These are phyloP conservation scores for Esox lucius DNA, from an alignment of 2,797 vertebrate species.

Conservation along the genomic window DNA sequence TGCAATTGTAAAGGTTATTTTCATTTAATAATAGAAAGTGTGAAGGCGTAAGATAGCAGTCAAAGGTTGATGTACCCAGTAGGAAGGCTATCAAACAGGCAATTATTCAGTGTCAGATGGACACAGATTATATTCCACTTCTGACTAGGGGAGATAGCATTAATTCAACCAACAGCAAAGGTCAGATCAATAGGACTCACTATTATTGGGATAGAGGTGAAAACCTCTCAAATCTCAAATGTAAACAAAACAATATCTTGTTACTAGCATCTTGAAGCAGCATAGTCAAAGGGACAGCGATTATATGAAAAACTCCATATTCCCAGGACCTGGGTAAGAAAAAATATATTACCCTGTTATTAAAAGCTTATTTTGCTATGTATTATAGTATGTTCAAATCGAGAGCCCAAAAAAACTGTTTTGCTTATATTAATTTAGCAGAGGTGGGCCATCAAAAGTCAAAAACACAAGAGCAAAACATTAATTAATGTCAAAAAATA, in stretches of 20 bases:
- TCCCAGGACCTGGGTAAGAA: too few species aligned
- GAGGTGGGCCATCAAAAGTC: too few species aligned
- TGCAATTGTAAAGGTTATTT: too few species aligned
- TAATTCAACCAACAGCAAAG: background rate
- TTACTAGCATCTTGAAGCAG: constrained; percentile 4
- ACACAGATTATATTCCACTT: background rate
- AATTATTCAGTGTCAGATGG: background rate
- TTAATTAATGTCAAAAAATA: too few species aligned
- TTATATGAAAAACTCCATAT: background rate
- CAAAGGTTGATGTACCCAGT: too few species aligned
- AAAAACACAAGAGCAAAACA: too few species aligned
- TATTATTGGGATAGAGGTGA: background rate
- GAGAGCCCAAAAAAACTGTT: too few species aligned
- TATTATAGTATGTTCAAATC: background rate
- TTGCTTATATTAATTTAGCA: too few species aligned
- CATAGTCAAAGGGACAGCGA: background rate
- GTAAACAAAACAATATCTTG: constrained; percentile 23
- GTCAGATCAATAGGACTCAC: background rate
- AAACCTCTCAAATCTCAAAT: constrained; percentile 19
- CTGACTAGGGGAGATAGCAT: background rate
- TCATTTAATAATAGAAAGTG: too few species aligned
- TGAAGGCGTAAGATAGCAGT: too few species aligned
- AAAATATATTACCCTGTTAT: too few species aligned
- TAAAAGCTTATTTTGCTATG: background rate
- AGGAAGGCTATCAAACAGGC: background rate